Evolutionary conservation across 2,888 invertebrate species (phyloP).

Genomic region (Dasysyrphus tricinctus): DNA sequence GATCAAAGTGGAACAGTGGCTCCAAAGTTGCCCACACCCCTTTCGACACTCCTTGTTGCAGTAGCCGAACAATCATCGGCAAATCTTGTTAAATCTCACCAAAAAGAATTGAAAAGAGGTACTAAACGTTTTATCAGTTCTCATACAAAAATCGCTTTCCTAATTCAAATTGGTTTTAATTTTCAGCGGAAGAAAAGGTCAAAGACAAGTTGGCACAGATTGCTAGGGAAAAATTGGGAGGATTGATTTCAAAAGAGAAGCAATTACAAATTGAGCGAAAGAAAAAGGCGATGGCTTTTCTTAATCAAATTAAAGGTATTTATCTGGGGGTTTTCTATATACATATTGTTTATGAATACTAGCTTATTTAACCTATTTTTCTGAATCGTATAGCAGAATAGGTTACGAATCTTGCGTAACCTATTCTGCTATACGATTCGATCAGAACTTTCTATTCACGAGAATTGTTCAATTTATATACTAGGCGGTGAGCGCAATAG

Average conservation of each 20-base stretch:
- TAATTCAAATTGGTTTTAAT: not conserved
- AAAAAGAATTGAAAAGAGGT: constrained; percentile 79
- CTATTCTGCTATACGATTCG: too few species aligned
- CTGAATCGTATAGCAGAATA: too few species aligned
- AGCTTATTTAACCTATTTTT: too few species aligned
- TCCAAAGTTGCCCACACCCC: constrained; percentile 45
- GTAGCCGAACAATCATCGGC: constrained; percentile 76
- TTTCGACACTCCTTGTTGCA: constrained; percentile 50
- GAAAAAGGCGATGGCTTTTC: constrained; percentile 92
- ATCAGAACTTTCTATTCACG: too few species aligned
- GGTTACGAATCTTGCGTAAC: too few species aligned
- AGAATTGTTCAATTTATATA: too few species aligned
- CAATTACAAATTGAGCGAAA: constrained; percentile 89
- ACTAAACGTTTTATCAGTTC: not conserved
- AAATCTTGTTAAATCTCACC: constrained; percentile 73
- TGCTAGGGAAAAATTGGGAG: constrained; percentile 86
- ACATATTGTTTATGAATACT: too few species aligned
- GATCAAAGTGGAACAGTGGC: constrained; percentile 75
- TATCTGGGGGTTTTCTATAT: not conserved
- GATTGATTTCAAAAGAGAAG: constrained; percentile 85
- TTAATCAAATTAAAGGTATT: constrained; percentile 84
- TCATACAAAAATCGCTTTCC: not conserved
- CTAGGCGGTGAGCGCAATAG: too few species aligned
- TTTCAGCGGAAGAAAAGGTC: constrained; percentile 85
- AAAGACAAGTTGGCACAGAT: constrained; percentile 86